Evolutionary conservation across 2,113 vertebrate species (phyloP), one percentile per base, ranked within the genome.

Genomic region (Talpa occidentalis): DNA sequence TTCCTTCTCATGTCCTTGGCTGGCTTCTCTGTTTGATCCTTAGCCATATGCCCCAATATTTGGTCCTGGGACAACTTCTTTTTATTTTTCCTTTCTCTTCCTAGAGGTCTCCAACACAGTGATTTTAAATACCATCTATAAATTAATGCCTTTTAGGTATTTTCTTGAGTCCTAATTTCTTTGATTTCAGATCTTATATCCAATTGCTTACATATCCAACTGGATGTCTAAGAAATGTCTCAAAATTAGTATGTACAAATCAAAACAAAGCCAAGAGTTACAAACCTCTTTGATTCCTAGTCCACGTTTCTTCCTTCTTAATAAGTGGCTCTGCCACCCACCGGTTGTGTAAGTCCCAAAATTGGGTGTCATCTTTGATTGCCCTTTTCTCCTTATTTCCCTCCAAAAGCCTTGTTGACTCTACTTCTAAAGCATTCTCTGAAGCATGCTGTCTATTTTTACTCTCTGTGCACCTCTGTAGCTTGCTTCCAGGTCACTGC

Each of bases 151-250:
- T 91, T 62, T 47, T n/a, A 60, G 44, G 86, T 83, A 5, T 91
- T 49, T 67, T 86, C 22, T 32, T 3, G 15, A 59, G 49, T 74
- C 24, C 40, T 91, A 32, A 56, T 86, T 93, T 94, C 69, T 76
- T 60, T 56, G 64, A 90, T 93, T 72, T 91, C 70, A 89, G 22
- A 77, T 44, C 79, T 89, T 83, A 30, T 82, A 26, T 54, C 16
- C 19, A 70, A 0, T 5, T 78, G 37, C 66, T 88, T 91, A 49
- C 35, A 86, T 70, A 17, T 87, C 80, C 8, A 22, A 10, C 22
- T 91, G 54, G 66, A 66, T 69, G 10, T 83, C 49, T 56, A 72
- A 80, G 83, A 90, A 88, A 79, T 91, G 11, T 89, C 59, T 93
- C 70, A 64, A 42, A 72, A 8, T 82, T 79, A 89, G 72, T 44